Evolutionary conservation across 2,113 vertebrate species (phyloP).

Genomic region (Podarcis cretensis): DNA sequence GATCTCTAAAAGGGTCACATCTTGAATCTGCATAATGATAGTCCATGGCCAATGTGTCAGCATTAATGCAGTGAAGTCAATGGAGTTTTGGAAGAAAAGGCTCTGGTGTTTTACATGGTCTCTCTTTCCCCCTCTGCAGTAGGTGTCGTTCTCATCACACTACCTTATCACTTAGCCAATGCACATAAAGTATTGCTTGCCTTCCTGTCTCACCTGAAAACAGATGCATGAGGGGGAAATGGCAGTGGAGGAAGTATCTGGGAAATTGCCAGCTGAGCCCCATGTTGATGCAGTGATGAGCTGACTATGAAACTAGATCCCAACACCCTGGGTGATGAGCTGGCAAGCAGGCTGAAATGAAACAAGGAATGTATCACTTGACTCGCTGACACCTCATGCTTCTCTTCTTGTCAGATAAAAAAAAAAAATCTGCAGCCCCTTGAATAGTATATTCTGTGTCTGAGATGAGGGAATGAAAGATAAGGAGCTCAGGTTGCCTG

Average conservation of each 20-base stretch:
- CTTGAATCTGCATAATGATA: not conserved
- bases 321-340: not conserved
- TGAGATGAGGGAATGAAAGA: not conserved
- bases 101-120: not conserved
- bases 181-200: not conserved
- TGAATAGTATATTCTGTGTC: constrained; percentile 1
- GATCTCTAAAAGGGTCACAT: not conserved
- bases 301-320: not conserved
- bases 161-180: not conserved
- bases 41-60: not conserved
- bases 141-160: not conserved
- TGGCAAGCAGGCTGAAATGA: not conserved
- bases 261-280: not conserved
- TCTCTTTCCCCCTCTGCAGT: not conserved
- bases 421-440: not conserved
- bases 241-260: not conserved
- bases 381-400: not conserved
- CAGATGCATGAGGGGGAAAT: not conserved
- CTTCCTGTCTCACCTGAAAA: not conserved
- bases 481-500: not conserved
- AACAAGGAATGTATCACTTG: not conserved
- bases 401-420: not conserved
- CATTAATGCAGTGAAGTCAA: not conserved
- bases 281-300: not conserved
- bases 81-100: not conserved